Evolutionary conservation across 2,113 vertebrate genomes (phyloP), one percentile per base, ranked within the genome.

Genomic region (Rostratula benghalensis): DNA sequence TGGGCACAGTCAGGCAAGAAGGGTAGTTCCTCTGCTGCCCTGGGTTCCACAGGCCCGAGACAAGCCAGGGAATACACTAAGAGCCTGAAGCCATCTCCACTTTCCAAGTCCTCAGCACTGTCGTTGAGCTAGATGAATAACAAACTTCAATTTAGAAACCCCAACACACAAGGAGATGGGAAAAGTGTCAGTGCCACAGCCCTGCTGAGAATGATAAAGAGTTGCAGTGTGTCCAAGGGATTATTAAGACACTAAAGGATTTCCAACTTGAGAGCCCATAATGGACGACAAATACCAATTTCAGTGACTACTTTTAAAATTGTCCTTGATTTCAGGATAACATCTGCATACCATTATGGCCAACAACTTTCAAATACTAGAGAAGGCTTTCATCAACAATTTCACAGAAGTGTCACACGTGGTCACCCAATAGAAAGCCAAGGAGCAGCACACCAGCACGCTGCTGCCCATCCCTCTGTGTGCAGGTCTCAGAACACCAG

Each of bases 231-330:
- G 53, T 74, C 56, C 67, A 69, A 35, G 61, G 90, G 91, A 94
- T 97, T 97, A 94, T 56, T 51, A 59, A 92, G 85, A 90, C 61
- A 23, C 46, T 75, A 30, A 33, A 56, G 88, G 79, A 95, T 95
- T 95, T 96, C 70, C 48, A 89, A 90, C 69, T 69, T 59, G 35
- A 95, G 45, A 94, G 79, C 41, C 78, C 61, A 18, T 91, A 95
- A 94, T 82, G 86, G 91, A 90, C 53, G 71, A 83, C 50, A 91
- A 93, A 95, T 75, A 87, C 35, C 68, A 63, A 80, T 93, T 95
- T 83, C 53, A 87, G 45, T 48, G 30, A 77, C 15, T 57, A 70
- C 75, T 84, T 95, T 77, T 90, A 31, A 90, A 95, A 77, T 18
- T 56, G 74, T 71, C 88, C 69, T 65, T 70, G 65, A 77, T 94